phyloP scores from a whole-genome alignment of 2,113 vertebrate species.

The Chunga burmeisteri region DNA sequence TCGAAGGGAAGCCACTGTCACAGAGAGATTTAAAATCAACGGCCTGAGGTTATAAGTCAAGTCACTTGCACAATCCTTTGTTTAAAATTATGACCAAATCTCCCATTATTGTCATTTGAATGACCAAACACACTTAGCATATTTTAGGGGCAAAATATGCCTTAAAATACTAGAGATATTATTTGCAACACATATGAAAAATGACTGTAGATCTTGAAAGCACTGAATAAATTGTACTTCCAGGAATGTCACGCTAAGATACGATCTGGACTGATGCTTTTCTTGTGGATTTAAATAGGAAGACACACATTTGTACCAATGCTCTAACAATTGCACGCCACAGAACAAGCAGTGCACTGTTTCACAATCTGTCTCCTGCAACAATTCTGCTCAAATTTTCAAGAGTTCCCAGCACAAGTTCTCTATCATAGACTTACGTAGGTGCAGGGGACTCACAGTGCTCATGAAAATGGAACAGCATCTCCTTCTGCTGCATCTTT shows the following conservation, averaged over 20 bases:
- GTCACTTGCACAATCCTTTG: not conserved
- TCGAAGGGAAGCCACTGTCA: not conserved
- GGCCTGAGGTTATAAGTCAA: not conserved
- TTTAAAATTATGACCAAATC: not conserved
- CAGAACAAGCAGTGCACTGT: not conserved
- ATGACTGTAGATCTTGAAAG: not conserved
- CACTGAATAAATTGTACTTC: not conserved
- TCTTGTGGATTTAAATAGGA: not conserved
- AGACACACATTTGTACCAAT: not conserved
- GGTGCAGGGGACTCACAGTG: not conserved
- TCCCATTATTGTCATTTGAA: not conserved
- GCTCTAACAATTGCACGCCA: rapidly evolving
- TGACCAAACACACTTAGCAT: not conserved
- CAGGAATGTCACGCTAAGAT: not conserved
- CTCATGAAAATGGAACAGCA: not conserved
- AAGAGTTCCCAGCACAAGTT: not conserved
- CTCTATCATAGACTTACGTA: not conserved
- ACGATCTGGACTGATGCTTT: rapidly evolving
- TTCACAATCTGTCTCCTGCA: not conserved
- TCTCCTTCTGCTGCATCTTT: not conserved
- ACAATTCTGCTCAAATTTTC: not conserved
- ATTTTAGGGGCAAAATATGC: not conserved
- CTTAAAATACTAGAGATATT: not conserved
- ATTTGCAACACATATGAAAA: not conserved
- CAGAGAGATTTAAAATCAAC: not conserved